phyloP scores from a whole-genome alignment of 1,140 invertebrate species.

The Nebria ingens region DNA sequence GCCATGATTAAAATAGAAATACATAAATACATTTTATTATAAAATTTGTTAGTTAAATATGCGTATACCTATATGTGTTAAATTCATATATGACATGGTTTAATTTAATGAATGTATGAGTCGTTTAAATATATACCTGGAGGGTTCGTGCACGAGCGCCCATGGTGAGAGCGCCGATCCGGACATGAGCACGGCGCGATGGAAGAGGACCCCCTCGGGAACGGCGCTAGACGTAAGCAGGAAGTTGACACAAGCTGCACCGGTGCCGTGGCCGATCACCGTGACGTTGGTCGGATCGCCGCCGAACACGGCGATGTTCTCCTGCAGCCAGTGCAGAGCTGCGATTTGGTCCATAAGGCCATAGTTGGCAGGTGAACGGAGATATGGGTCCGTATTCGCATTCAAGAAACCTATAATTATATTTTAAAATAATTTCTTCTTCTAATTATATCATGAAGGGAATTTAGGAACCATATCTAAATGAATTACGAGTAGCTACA shows the following conservation, averaged over 20 bases:
- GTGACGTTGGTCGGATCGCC: constrained; percentile 91
- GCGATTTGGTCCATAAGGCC: constrained; percentile 93
- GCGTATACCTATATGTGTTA: too few species aligned
- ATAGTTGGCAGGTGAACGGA: constrained; percentile 80
- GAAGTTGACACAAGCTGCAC: constrained; percentile 90
- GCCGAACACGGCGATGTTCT: constrained; percentile 86
- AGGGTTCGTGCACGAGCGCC: constrained; percentile 81
- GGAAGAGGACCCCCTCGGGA: constrained; percentile 83
- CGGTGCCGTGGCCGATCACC: constrained; percentile 87
- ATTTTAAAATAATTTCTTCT: constrained; percentile 30
- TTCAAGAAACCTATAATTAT: constrained; percentile 89
- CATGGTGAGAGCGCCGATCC: constrained; percentile 89
- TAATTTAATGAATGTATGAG: too few species aligned
- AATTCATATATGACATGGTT: too few species aligned
- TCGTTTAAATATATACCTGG: constrained; percentile 39
- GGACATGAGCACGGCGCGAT: constrained; percentile 88
- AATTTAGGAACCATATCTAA: too few species aligned
- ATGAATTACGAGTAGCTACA: too few species aligned
- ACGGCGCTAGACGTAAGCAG: constrained; percentile 85
- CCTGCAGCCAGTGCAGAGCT: constrained; percentile 85
- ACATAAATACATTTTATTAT: too few species aligned
- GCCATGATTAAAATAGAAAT: too few species aligned
- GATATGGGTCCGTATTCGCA: constrained; percentile 72
- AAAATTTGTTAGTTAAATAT: too few species aligned
- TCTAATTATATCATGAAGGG: not conserved